Evolutionary conservation across 1,140 invertebrate genomes (phyloP).

Genomic region (Bactericera cockerelli): DNA sequence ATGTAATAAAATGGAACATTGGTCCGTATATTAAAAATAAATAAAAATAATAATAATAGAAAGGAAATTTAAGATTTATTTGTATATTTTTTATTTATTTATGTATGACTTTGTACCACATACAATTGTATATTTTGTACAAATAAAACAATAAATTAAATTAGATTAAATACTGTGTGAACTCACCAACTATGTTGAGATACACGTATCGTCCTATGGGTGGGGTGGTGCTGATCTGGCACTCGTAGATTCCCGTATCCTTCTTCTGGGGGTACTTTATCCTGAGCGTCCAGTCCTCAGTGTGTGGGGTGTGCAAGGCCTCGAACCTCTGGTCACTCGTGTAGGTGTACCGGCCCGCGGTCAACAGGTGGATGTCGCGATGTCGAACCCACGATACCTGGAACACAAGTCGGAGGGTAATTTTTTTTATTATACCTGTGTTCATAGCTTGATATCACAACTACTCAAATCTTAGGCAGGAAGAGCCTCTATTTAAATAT

Average conservation of each 20-base stretch:
- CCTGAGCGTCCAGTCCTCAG: constrained; percentile 59
- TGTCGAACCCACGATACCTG: constrained; percentile 82
- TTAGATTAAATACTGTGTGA: too few species aligned
- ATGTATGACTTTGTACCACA: too few species aligned
- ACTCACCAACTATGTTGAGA: constrained; percentile 67
- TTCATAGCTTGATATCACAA: neutral
- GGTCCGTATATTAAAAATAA: too few species aligned
- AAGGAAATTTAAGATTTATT: too few species aligned
- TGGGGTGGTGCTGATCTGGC: constrained; percentile 73
- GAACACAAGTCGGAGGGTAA: constrained; percentile 20
- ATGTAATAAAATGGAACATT: too few species aligned
- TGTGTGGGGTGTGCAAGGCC: constrained; percentile 53
- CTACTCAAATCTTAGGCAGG: neutral
- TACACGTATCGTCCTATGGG: constrained; percentile 60
- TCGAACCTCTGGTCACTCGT: constrained; percentile 71
- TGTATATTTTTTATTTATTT: too few species aligned
- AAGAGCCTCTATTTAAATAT: neutral
- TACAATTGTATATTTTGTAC: too few species aligned
- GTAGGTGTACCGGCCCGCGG: constrained; percentile 70
- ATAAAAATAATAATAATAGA: too few species aligned
- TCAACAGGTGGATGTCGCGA: constrained; percentile 67
- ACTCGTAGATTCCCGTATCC: constrained; percentile 69
- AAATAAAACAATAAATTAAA: too few species aligned
- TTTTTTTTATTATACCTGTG: neutral
- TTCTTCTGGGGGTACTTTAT: constrained; percentile 58